Base-by-base conservation (phyloP, 2,888 invertebrate genomes). In the Troilus luridus region DNA sequence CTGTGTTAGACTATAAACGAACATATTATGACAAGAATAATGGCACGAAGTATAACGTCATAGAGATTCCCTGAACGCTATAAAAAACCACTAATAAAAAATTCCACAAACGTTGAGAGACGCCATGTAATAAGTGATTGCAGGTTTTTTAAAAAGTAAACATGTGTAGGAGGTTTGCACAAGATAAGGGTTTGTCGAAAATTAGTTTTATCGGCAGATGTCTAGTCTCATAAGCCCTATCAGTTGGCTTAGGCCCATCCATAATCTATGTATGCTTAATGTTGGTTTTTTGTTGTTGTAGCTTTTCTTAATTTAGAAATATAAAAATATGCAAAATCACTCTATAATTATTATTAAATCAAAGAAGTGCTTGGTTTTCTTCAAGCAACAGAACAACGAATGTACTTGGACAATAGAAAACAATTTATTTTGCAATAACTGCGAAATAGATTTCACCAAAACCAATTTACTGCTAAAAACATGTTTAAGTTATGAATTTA, bases 101-200 rank as follows among this genome's bases (percentile, higher is more conserved):
- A 72, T 72, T 72, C 27, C 27, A 41, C 41, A 77, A 19, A 6
- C 27, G 21, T 41, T 17, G 17, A 77, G 72, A 77, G 72, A 41
- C 17, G 17, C 72, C 17, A 27, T 77, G 21, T 41, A 27, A 77
- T 77, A 41, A 11, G 56, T 85, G 12, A 85, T 85, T 56, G 85
- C 85, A 56, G 85, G 21, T 21, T 85, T 85, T 12, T 41, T 41
- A 41, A 5, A n/a, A 85, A 41, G 85, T 58, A 85, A 85, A 85
- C 85, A 85, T 85, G 85, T 56, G 85, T 56, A 58, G 85, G 85
- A 12, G 56, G 85, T 54, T 85, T 85, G 85, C 12, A 56, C 85
- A 56, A 85, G 85, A 85, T 85, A 85, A 85, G 85, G 85, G 6
- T 85, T 85, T 58, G 85, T 21, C 56, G 85, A 85, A 58, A 85